Evolutionary conservation across 2,888 invertebrate species (phyloP).

Genomic region (Lasius platythorax): DNA sequence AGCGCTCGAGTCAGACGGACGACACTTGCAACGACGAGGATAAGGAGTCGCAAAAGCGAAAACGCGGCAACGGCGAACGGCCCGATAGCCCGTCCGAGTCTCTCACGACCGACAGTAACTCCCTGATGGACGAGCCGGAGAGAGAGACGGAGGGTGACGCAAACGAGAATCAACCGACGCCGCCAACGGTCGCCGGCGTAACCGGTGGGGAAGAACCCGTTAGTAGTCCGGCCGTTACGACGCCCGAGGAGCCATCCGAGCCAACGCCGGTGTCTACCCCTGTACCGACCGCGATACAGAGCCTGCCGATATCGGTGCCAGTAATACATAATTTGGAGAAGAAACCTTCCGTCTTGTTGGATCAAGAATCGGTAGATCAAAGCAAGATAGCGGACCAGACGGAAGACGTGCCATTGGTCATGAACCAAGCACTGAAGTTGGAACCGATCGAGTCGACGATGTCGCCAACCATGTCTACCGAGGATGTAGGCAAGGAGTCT

Average conservation of each 20-base stretch:
- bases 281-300: slow-evolving; percentile 79
- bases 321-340: slow-evolving; percentile 83
- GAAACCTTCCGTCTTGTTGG: slow-evolving; percentile 71
- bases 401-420: slow-evolving; percentile 78
- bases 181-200: slow-evolving; percentile 69
- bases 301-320: slow-evolving; percentile 83
- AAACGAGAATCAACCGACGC: slow-evolving; percentile 79
- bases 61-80: slow-evolving; percentile 88
- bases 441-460: slow-evolving; percentile 81
- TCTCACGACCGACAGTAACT: slow-evolving; percentile 94
- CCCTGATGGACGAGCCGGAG: slow-evolving; percentile 90
- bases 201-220: slow-evolving; percentile 73
- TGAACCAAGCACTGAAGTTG: slow-evolving; percentile 80
- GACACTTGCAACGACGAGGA: slow-evolving; percentile 87
- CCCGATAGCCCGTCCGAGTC: slow-evolving; percentile 94
- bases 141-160: slow-evolving; percentile 82
- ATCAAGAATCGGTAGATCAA: slow-evolving; percentile 53
- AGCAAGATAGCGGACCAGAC: slow-evolving; percentile 77
- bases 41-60: slow-evolving; percentile 88
- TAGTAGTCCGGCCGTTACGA: slow-evolving; percentile 74
- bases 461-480: slow-evolving; percentile 74
- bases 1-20: slow-evolving; percentile 87
- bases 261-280: slow-evolving; percentile 79
- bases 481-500: slow-evolving; percentile 77
- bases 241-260: slow-evolving; percentile 80